Evolutionary conservation across 2,797 vertebrate genomes (phyloP).

Genomic region (Furcifer pardalis): DNA sequence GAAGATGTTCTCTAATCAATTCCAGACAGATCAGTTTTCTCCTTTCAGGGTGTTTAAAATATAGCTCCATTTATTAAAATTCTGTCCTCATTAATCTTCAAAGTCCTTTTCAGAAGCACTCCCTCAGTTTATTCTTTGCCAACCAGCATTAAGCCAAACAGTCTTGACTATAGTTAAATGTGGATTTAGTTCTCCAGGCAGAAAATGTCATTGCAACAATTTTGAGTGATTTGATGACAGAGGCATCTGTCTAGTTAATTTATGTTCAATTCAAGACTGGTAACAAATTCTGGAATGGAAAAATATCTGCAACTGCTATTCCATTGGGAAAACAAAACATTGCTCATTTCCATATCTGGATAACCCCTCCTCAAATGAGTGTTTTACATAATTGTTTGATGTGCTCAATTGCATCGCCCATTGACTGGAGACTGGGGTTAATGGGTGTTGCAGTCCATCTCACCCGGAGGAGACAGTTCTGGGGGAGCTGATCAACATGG

Average conservation of each 20-base stretch:
- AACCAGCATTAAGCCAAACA: constrained; percentile 23
- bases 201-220: background rate
- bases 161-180: constrained; percentile 4
- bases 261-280: background rate
- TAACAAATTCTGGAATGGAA: background rate
- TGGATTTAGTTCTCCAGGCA: constrained; percentile 2
- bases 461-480: background rate
- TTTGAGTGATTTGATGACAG: background rate
- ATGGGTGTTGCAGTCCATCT: background rate
- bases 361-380: background rate
- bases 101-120: constrained; percentile 35
- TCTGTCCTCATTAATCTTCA: constrained; percentile 31
- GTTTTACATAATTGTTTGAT: background rate
- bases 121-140: constrained; percentile 15
- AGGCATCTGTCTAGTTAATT: background rate
- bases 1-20: constrained; percentile 59
- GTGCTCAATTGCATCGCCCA: background rate
- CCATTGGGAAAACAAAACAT: background rate
- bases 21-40: constrained; percentile 56
- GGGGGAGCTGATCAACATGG: too few relatives aligned
- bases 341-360: background rate
- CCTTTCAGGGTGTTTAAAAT: constrained; percentile 52
- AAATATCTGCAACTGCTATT: background rate
- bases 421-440: too few relatives aligned
- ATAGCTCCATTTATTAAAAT: constrained; percentile 44